Conservation (phyloP, 2,797 vertebrate species). For the Picus viridis region DNA sequence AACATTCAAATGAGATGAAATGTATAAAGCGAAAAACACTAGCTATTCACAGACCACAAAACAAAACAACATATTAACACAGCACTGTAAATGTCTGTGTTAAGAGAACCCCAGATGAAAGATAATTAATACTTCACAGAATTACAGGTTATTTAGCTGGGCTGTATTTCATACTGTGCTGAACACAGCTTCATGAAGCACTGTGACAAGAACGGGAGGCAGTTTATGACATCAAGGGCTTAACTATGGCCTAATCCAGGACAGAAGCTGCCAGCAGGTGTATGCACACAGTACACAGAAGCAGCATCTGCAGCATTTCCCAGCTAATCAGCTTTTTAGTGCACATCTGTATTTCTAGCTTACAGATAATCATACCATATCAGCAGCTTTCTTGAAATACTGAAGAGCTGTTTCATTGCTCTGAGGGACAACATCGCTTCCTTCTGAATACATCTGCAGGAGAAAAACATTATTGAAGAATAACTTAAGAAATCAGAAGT, state of each 20-base stretch:
- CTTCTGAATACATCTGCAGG: constrained; percentile 96
- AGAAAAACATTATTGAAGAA: not conserved
- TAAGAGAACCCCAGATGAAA: not conserved
- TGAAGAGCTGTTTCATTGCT: constrained; percentile 97
- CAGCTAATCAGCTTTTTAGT: not conserved
- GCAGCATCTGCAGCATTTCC: not conserved
- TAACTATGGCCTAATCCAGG: not conserved
- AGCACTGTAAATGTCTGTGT: not conserved
- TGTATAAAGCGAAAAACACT: not conserved
- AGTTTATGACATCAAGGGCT: not conserved
- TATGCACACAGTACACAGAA: not conserved
- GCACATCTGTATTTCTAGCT: not conserved
- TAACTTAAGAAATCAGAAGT: not conserved
- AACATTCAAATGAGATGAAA: not conserved
- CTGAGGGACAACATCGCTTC: constrained; percentile 92
- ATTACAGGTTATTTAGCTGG: not conserved
- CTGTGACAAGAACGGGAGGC: not conserved
- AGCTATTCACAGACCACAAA: not conserved
- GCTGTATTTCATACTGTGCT: not conserved
- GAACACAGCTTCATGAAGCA: not conserved
- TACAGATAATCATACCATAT: constrained; percentile 84
- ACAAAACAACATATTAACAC: not conserved
- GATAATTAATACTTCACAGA: not conserved
- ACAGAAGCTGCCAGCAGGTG: not conserved
- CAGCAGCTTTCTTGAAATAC: constrained; percentile 98